Conservation (phyloP, 2,113 vertebrate species). For the Calidris pygmaea region DNA sequence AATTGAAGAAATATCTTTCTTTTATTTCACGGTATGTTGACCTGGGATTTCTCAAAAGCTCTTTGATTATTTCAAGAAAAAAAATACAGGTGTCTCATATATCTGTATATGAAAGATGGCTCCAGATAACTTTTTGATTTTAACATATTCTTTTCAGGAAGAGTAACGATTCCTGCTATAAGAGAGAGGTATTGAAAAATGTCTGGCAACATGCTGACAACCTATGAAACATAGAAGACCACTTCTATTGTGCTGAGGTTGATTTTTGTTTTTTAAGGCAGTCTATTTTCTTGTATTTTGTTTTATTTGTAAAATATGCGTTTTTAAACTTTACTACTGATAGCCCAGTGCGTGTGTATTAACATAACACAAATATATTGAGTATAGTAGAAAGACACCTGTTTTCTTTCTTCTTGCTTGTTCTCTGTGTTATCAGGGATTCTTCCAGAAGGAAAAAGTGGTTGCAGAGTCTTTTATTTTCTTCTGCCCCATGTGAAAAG, state of each 20-base stretch:
- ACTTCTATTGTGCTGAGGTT: not conserved
- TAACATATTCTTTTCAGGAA: not conserved
- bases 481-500: conserved; percentile 4
- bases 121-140: not conserved
- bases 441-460: not conserved
- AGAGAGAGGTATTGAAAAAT: not conserved
- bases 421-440: not conserved
- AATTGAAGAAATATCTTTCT: not conserved
- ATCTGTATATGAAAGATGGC: not conserved
- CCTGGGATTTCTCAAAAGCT: not conserved
- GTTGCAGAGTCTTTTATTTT: not conserved
- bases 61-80: not conserved
- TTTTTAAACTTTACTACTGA: not conserved
- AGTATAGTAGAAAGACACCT: not conserved
- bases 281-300: not conserved
- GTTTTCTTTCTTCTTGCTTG: not conserved
- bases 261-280: not conserved
- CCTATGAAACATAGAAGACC: not conserved
- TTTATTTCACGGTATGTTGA: not conserved
- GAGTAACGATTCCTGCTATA: not conserved
- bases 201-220: not conserved
- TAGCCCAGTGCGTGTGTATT: not conserved
- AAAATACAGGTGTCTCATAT: not conserved
- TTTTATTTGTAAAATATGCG: not conserved
- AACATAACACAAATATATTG: not conserved